Conservation (phyloP, 2,888 invertebrate genomes). For the Acleris holmiana region DNA sequence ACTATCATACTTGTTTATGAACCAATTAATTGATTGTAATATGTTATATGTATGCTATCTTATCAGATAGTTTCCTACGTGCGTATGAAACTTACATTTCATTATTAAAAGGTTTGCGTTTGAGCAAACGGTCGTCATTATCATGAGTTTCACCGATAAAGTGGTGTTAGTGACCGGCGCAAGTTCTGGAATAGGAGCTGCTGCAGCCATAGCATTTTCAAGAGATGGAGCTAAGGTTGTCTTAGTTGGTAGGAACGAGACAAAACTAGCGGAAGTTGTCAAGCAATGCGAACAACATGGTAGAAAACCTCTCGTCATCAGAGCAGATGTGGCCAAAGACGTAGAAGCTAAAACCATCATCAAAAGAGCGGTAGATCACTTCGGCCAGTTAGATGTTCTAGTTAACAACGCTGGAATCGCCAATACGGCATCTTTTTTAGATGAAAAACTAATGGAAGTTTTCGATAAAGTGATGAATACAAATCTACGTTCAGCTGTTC, state of each 20-base stretch:
- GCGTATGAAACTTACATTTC: no score
- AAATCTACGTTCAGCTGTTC: slow-evolving; percentile 33
- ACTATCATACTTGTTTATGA: no score
- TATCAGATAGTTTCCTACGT: no score
- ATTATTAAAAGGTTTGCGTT: no score
- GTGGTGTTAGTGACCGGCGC: slow-evolving; percentile 55
- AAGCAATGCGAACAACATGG: slow-evolving; percentile 24
- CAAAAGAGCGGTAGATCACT: slow-evolving; percentile 33
- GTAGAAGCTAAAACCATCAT: slow-evolving; percentile 31
- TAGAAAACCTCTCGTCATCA: slow-evolving; percentile 32
- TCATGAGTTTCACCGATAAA: slow-evolving; percentile 21
- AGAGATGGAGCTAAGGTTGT: slow-evolving; percentile 20
- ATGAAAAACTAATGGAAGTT: slow-evolving; percentile 22
- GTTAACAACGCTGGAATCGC: slow-evolving; percentile 40
- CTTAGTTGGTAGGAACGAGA: slow-evolving; percentile 20
- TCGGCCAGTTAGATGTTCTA: slow-evolving; percentile 36
- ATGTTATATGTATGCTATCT: no score
- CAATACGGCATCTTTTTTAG: slow-evolving; percentile 2
- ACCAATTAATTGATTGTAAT: no score
- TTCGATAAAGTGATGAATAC: slow-evolving; percentile 39
- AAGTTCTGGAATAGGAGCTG: slow-evolving; percentile 57
- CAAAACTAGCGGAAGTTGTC: slow-evolving; percentile 22
- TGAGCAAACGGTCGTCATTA: not conserved
- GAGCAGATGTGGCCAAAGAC: slow-evolving; percentile 39
- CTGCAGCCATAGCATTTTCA: slow-evolving; percentile 42